Percentiles rank a stretch among this genome's conserved stretches.
Conservation (phyloP, 2,888 invertebrate genomes). For the Parnassius mnemosyne region DNA sequence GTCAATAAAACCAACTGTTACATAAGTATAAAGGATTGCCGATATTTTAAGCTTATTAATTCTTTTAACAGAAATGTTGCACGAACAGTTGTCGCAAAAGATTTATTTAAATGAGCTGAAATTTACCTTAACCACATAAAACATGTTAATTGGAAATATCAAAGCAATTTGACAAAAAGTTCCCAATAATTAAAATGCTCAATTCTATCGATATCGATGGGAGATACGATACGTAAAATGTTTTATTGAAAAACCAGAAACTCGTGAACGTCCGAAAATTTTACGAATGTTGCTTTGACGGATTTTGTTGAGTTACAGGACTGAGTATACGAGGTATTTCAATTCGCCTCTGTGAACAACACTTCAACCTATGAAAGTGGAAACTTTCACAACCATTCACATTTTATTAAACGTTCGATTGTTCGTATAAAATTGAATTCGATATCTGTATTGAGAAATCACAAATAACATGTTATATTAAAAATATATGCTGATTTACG, state of each 20-base stretch:
- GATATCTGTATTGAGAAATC: conserved; percentile 28
- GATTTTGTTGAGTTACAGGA: conserved; percentile 38
- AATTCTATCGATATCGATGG: conserved; percentile 5
- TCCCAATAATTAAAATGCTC: conserved; percentile 15
- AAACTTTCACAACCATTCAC: conserved; percentile 45
- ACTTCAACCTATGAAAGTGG: conserved; percentile 48
- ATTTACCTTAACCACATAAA: no score
- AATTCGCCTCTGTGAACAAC: conserved; percentile 43
- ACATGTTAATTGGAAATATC: no score
- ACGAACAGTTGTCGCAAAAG: no score
- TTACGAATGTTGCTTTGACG: conserved; percentile 41
- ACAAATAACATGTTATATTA: no score
- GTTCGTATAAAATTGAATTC: conserved; percentile 13
- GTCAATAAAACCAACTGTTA: no score
- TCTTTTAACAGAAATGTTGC: no score
- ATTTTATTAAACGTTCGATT: conserved; percentile 57
- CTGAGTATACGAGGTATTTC: conserved; percentile 43
- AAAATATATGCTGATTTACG: no score
- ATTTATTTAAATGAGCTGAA: no score
- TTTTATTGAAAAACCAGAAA: conserved; percentile 22
- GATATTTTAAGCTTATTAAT: no score
- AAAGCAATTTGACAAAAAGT: neutral
- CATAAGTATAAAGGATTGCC: no score
- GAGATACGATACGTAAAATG: conserved; percentile 5
- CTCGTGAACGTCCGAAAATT: conserved; percentile 34